Percentiles rank a stretch among this genome's conserved stretches.
Evolutionary conservation across 1,140 invertebrate species (phyloP).

Genomic region (Drosophila kanapiae): DNA sequence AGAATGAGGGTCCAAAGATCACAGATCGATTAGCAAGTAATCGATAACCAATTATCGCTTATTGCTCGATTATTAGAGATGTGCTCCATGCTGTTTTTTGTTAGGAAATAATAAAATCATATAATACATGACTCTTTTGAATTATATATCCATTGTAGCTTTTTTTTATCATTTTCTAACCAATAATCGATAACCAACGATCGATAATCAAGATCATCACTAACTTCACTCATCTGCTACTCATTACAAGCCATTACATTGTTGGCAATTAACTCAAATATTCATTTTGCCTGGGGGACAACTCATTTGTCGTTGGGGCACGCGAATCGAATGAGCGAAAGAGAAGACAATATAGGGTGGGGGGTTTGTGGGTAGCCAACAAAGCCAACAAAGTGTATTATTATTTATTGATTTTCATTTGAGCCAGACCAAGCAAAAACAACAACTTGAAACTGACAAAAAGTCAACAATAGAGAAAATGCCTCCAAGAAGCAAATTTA

Average conservation of each 20-base stretch:
- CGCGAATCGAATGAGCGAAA: conserved; percentile 15
- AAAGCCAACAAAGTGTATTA: conserved; percentile 72
- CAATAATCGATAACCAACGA: background rate
- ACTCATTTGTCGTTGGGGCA: conserved; percentile 23
- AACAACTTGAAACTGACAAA: conserved; percentile 34
- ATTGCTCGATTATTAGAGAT: background rate
- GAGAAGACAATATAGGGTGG: background rate
- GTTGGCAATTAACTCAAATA: conserved; percentile 44
- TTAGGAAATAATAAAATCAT: too few relatives aligned
- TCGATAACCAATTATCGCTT: background rate
- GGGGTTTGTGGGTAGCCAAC: conserved; percentile 14
- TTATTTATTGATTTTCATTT: conserved; percentile 79
- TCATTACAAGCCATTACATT: conserved; percentile 26
- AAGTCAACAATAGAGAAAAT: conserved; percentile 30
- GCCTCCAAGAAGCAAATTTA: conserved; percentile 37
- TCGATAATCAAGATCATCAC: conserved; percentile 13
- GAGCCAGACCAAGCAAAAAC: conserved; percentile 15
- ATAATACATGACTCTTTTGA: too few relatives aligned
- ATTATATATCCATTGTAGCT: too few relatives aligned
- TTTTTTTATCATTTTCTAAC: too few relatives aligned
- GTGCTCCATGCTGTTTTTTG: too few relatives aligned
- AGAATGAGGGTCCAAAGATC: conserved; percentile 32
- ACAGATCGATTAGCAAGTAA: conserved; percentile 6
- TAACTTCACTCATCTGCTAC: background rate
- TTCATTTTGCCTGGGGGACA: conserved; percentile 37